Base-by-base conservation (phyloP, 2,888 invertebrate genomes). In the Monochamus alternatus region DNA sequence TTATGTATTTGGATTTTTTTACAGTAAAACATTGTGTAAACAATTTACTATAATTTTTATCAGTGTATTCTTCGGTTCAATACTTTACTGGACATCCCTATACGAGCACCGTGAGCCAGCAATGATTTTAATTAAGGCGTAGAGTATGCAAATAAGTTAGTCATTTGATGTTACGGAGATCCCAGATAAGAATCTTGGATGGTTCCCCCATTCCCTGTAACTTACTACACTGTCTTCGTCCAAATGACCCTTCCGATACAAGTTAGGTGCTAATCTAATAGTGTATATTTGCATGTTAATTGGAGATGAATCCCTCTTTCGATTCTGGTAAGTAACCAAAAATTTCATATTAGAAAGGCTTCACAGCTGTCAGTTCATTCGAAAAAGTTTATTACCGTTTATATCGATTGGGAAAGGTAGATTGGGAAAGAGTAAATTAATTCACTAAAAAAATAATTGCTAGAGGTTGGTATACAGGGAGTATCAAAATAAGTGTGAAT, bases 101-200 rank as follows among this genome's bases (percentile, higher is more conserved):
- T 47, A 10, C 9, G 47, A 9, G 0, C 47, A 47, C 9, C 47
- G 47, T 7, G 12, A 47, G 47, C 47, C 47, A 3, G 12, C 47
- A 47, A 60, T 9, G 60, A 31, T 52, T 71, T 81, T 82, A 82
- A 83, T 82, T 79, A 81, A 83, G 76, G 75, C 73, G 62, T 78
- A 80, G 77, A 76, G 70, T 83, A 83, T 83, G 83, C 78, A 83
- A 81, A 83, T 83, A 58, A 76, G 80, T 72, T 77, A 80, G 80
- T 81, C 77, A 80, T 69, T 75, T 66, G 58, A 76, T 60, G 74
- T 78, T 76, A 74, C 80, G 75, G 69, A 74, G 75, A 73, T 74
- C 32, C 77, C 43, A 73, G 80, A 80, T 80, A 84, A 75, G 78
- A 81, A 83, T 83, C 82, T 82, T 79, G 81, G 78, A 80, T 78